Base-by-base conservation (phyloP, 2,113 vertebrate genomes). In the Phocoena sinus region DNA sequence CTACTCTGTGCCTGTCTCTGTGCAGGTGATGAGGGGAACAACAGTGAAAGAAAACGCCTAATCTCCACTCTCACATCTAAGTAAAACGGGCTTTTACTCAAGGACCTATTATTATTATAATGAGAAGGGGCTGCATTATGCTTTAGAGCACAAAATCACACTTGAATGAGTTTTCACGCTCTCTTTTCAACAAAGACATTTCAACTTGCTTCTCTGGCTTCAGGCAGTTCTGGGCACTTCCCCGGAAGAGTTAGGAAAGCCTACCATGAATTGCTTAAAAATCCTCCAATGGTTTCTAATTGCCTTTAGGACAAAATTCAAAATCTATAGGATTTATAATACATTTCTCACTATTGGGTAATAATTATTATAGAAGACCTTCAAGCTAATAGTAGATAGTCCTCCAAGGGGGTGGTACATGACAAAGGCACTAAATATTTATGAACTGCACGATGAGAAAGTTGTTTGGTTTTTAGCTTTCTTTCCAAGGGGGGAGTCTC, bases 1-100 rank as follows among this genome's bases (percentile, higher is more conserved):
- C 4, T n/a, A 18, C 13, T 50, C 3, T 25, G 13, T 18, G 53
- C 8, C 36, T 20, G 0, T 62, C 7, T 0, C 33, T 67, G 23
- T 33, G 10, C 2, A 47, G 67, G 20, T 73, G 25, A 33, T 58
- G 15, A 81, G 2, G n/a, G 5, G 3, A 31, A 23, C 3, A 33
- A 56, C 2, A 14, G 11, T 50, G 13, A 89, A 56, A 62, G 38
- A 70, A n/a, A 70, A 62, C 21, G 2, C 4, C 1, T 65, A 15
- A n/a, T 9, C 6, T 73, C 13, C 21, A 26, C 5, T 36, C 13
- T 76, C 36, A 60, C 2, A 11, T 86, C 28, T 71, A 47, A 86
- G n/a, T 25, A 71, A 94, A 60, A 56, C 0, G 21, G 21, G 21
- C 31, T 93, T 93, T 85, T 81, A 58, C 47, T 18, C 7, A 44